phyloP scores from a whole-genome alignment of 2,113 vertebrate species.

The Oenanthe melanoleuca region DNA sequence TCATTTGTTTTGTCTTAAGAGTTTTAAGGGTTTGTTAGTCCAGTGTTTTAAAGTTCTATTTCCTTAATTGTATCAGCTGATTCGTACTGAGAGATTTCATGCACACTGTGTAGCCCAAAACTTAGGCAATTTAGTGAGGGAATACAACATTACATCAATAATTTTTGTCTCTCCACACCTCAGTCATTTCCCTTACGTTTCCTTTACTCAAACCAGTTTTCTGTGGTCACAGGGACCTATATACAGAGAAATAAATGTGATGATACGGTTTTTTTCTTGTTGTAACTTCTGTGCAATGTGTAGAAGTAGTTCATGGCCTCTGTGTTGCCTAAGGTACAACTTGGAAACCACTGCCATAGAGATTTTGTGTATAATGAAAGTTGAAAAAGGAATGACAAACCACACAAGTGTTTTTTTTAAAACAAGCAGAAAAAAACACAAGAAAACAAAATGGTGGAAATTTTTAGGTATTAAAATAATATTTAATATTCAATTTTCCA shows the following conservation, averaged over 20 bases:
- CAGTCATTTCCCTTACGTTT: neutral
- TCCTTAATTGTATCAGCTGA: neutral
- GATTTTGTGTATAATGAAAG: neutral
- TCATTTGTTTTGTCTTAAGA: neutral
- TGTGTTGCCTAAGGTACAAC: neutral
- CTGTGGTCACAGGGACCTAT: neutral
- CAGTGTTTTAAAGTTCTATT: neutral
- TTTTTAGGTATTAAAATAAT: neutral
- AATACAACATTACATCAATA: neutral
- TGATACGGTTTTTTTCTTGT: neutral
- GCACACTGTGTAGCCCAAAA: neutral
- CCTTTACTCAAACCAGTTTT: neutral
- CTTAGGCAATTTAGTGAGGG: neutral
- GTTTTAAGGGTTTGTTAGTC: neutral
- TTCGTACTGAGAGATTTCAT: neutral
- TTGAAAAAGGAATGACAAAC: neutral
- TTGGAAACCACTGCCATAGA: neutral
- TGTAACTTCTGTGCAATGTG: neutral
- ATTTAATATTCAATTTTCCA: neutral
- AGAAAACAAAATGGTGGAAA: neutral
- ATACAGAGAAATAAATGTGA: neutral
- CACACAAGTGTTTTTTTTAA: neutral
- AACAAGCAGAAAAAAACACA: neutral
- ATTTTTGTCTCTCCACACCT: rapidly evolving
- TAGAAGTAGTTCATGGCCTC: neutral